These are phyloP conservation scores for Euphydryas editha DNA, from an alignment of 2,888 invertebrate species.

Conservation along the genomic window DNA sequence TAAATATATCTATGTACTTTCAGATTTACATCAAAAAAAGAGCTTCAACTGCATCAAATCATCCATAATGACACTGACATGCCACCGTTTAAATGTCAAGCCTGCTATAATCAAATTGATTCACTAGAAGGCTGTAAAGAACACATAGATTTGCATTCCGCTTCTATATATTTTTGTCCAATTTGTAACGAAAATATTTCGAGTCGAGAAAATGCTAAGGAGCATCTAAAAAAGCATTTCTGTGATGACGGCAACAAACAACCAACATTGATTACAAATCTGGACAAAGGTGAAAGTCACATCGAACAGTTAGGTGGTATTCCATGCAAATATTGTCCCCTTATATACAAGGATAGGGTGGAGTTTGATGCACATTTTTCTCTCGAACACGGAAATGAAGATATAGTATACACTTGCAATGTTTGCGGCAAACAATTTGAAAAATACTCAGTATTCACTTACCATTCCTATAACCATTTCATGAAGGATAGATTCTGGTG, in stretches of 20 bases:
- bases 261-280: constrained; percentile 50
- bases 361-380: constrained; percentile 82
- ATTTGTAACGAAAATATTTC: constrained; percentile 62
- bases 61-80: constrained; percentile 60
- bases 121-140: constrained; percentile 61
- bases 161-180: constrained; percentile 64
- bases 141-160: constrained; percentile 67
- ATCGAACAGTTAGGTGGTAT: constrained; percentile 72
- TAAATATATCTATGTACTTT: constrained; percentile 24
- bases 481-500: constrained; percentile 67
- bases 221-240: constrained; percentile 69
- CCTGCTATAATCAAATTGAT: constrained; percentile 57
- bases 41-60: constrained; percentile 63
- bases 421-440: constrained; percentile 81
- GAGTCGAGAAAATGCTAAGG: constrained; percentile 53
- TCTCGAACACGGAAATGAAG: constrained; percentile 65
- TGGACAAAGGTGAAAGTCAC: constrained; percentile 67
- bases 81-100: constrained; percentile 65
- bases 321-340: constrained; percentile 80
- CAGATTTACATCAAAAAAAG: constrained; percentile 68
- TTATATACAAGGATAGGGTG: constrained; percentile 72
- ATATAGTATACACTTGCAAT: constrained; percentile 80
- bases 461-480: constrained; percentile 83
- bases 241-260: constrained; percentile 51
- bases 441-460: constrained; percentile 79